Percentiles rank a stretch among this genome's conserved stretches.
Evolutionary conservation across 2,113 vertebrate species (phyloP).

Genomic region (Bostrychus sinensis): DNA sequence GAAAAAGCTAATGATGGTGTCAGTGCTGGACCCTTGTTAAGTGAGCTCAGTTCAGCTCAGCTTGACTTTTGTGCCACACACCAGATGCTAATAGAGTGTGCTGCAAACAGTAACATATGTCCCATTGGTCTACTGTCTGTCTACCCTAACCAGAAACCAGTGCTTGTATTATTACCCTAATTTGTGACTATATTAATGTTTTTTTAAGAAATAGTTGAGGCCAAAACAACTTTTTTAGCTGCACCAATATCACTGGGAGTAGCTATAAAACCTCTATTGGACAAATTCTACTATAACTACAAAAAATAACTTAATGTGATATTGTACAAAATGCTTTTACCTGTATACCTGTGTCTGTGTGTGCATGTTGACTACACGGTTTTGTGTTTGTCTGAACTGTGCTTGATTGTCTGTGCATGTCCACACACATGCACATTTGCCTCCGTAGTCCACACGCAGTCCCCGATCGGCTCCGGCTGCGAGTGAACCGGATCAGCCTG

Average conservation of each 20-base stretch:
- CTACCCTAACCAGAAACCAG: background rate
- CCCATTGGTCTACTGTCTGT: background rate
- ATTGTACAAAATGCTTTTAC: background rate
- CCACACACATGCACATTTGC: background rate
- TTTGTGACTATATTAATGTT: too few species aligned
- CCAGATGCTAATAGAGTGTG: background rate
- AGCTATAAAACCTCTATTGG: too few species aligned
- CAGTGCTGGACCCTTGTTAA: background rate
- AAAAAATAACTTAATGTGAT: too few species aligned
- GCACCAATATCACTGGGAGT: background rate
- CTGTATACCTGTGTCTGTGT: slow-evolving; percentile 22
- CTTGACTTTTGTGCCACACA: slow-evolving; percentile 8
- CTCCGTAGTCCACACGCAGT: slow-evolving; percentile 89
- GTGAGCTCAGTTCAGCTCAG: slow-evolving; percentile 4
- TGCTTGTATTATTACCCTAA: too few species aligned
- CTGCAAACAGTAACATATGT: too few species aligned
- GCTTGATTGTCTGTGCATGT: slow-evolving; percentile 16
- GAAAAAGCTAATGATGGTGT: too few species aligned
- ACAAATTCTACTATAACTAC: too few species aligned
- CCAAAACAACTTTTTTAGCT: background rate
- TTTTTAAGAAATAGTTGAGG: too few species aligned
- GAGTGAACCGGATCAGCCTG: slow-evolving; percentile 93
- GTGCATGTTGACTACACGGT: slow-evolving; percentile 17
- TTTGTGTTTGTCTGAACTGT: slow-evolving; percentile 9
- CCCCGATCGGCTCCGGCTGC: slow-evolving; percentile 92